Evolutionary conservation across 2,888 invertebrate species (phyloP), one percentile per base, ranked within the genome.

Genomic region (Andrena fulva): DNA sequence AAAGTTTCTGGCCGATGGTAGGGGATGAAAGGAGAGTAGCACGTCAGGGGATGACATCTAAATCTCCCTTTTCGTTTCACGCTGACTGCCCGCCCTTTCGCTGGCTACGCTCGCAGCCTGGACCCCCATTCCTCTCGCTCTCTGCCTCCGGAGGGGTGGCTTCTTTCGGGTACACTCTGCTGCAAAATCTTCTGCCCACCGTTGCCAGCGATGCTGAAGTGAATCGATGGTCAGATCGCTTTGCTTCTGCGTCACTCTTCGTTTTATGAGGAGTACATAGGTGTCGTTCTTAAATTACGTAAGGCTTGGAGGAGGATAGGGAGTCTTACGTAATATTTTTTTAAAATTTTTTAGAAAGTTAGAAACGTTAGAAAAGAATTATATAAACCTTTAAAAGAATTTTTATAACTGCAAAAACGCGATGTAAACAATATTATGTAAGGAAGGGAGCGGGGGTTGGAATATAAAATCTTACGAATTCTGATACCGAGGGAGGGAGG

Each of bases 21-120:
- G 91, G 89, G 77, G 88, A 79, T 83, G 82, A 89, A 90, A 90
- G 89, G 81, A 87, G 87, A 87, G 85, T 76, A 85, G 86, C 89
- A 89, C 89, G 91, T 92, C 92, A 91, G 91, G 91, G 93, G 92
- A 93, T 94, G 93, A 94, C 90, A 91, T 93, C 93, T 93, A 92
- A 93, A 94, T 94, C 91, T 91, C 91, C 90, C 91, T 90, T 90
- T 90, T 90, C 91, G 90, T 91, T 92, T 91, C 91, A 89, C 87
- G 88, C 91, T 90, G 87, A 90, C 90, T 92, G 91, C 91, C 93
- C 93, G 93, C 93, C 93, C 93, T 92, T 92, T 91, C 87, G 89
- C 89, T 88, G 85, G 89, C 90, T 90, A 88, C 89, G 90, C 88
- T 91, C 80, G 73, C 86, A 80, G 85, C 85, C 78, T 74, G 86